Evolutionary conservation across 2,888 invertebrate genomes (phyloP), one percentile per base, ranked within the genome.

Genomic region (Cryptocephalus moraei): DNA sequence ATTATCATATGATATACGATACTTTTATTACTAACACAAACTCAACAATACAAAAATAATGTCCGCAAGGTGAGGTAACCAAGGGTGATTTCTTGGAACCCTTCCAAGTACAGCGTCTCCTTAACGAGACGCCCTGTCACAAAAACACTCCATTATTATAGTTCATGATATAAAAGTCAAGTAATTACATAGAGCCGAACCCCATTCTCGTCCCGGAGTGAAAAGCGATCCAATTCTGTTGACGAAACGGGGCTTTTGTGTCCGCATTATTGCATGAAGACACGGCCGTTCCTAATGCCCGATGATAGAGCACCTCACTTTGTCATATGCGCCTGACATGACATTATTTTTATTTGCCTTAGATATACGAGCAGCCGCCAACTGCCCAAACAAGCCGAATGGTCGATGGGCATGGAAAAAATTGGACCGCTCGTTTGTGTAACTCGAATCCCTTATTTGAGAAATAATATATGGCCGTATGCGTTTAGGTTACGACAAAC

Each of bases 231-330:
- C 49, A 48, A 52, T 52, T 50, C 51, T 50, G 49, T 49, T 47
- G 49, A 51, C 51, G 51, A 51, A 49, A 51, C 49, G 49, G 43
- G 41, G 51, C 46, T 47, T 56, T 50, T 50, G 50, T 54, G 52
- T 56, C 54, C 54, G 47, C 55, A 48, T 58, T 58, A 56, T 55
- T 56, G 57, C 55, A 54, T 53, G 57, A 56, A 59, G 55, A 54
- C 56, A 55, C 49, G 54, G 54, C 36, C 49, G 51, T 48, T 56
- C 49, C 57, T 62, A 62, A 62, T 62, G 48, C 58, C 36, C 45
- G 47, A 51, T 63, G 63, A 62, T 62, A 50, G 56, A 63, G 58
- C 58, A 56, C 51, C 46, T 54, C 57, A 62, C 57, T 62, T 60
- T 60, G 61, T 63, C 62, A 61, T 59, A 51, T 55, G 49, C 49